Evolutionary conservation across 2,888 invertebrate species (phyloP), one percentile per base, ranked within the genome.

Genomic region (Agrilus biguttatus): DNA sequence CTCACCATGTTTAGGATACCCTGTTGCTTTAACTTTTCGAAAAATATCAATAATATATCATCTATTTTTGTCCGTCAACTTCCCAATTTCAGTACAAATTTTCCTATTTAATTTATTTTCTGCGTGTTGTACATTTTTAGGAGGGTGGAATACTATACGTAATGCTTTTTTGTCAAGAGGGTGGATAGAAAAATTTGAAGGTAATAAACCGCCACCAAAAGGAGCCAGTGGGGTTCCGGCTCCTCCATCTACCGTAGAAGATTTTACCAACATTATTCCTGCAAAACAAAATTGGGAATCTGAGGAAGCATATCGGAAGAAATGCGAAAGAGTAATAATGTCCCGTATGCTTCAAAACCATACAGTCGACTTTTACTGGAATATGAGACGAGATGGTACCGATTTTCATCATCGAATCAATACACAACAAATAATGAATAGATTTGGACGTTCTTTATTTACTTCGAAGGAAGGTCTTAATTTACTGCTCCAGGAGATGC

Each of bases 391-490:
- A 45, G 90, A 91, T 51, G 83, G 80, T 65, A 77, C 79, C 49
- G 85, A 87, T 54, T 80, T 83, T 75, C 75, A 71, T 39, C 66
- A 68, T 43, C 62, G 70, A 41, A 66, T 79, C 13, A 72, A 71
- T 53, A 76, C 75, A 45, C 73, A 77, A 36, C 83, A 83, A 61
- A 70, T 83, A 42, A 78, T 84, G 55, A 81, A 80, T 63, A 81
- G 92, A 55, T 92, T 86, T 64, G 83, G 82, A 52, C 77, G 86
- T 55, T 88, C 90, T 1, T 75, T 83, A 41, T 93, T 93, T 60
- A 92, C 93, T 1, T 90, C 92, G 0, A 95, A 95, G 73, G 91
- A 91, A 63, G 89, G 89, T 3, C 65, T 90, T 32, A 85, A 86
- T 50, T 70, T 77, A 17, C 79, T 83, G 45, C 65, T 90, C 34